Percentiles rank a stretch among this genome's conserved stretches.
These are phyloP conservation scores for Allobates femoralis DNA, from an alignment of 2,797 vertebrate species.

Conservation along the genomic window DNA sequence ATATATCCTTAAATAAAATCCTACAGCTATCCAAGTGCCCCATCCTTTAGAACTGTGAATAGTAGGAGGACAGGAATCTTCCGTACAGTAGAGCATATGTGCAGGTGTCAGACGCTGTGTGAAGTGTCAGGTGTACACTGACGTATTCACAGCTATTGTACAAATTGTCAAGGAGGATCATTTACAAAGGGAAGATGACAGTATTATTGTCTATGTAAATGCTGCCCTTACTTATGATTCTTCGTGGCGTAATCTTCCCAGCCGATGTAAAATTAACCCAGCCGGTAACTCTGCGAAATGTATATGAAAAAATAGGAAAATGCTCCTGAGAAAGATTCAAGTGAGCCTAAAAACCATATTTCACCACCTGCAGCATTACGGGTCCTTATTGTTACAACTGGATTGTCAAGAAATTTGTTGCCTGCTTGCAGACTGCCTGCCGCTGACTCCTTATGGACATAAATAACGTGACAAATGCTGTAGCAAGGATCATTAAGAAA, in stretches of 20 bases:
- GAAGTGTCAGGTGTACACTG: too few relatives aligned
- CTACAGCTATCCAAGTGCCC: too few relatives aligned
- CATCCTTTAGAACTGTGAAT: too few relatives aligned
- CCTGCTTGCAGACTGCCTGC: background rate
- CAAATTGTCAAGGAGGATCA: slow-evolving; percentile 1
- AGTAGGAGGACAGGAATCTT: too few relatives aligned
- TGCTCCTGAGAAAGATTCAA: background rate
- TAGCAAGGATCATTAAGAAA: slow-evolving; percentile 9
- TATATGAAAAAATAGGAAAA: background rate
- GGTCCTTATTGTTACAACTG: background rate
- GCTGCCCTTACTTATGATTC: background rate
- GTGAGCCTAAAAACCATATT: background rate
- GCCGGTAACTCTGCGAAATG: background rate
- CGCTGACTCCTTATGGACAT: background rate
- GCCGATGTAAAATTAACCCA: slow-evolving; percentile 1
- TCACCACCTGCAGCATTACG: background rate
- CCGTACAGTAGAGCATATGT: too few relatives aligned
- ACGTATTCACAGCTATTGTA: background rate
- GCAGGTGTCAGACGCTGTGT: too few relatives aligned
- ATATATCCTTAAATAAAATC: too few relatives aligned
- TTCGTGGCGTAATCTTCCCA: background rate
- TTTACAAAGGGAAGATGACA: background rate
- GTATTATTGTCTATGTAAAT: slow-evolving; percentile 10
- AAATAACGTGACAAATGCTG: slow-evolving; percentile 18
- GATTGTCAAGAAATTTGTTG: slow-evolving; percentile 13